Base-by-base conservation (phyloP, 1,140 invertebrate species). In the Latrodectus geometricus region DNA sequence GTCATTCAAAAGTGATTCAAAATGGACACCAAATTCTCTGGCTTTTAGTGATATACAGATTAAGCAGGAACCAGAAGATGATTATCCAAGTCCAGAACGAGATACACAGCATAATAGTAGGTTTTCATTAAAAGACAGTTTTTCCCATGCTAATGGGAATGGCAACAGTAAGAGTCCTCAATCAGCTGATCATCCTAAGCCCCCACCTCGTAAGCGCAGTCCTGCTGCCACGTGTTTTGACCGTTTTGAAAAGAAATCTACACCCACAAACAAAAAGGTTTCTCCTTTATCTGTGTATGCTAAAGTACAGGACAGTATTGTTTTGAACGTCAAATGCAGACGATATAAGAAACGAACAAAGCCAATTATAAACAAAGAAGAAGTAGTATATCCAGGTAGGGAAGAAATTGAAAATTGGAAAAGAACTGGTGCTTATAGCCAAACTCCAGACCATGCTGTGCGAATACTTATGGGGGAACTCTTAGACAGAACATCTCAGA, bases 261-360 rank as follows among this genome's bases (percentile, higher is more conserved):
- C 75, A 0, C 74, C 74, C 23, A 72, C 83, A 20, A 86, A 75
- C 7, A 87, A 87, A 70, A 87, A 87, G 35, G 85, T 87, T 14
- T 87, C 85, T 15, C 85, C 85, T 11, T n/a, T 87, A 11, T 79
- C 85, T 50, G 68, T 87, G 9, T 87, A 87, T n/a, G 77, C 76
- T 69, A 87, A 87, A 68, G 77, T 80, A 4, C 85, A 87, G n/a
- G 85, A 87, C 15, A 80, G 50, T 50, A 17, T 79, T 52, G 77
- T 87, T 15, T 7, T 87, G 12, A 75, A 21, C 11, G 85, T 87
- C 14, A 87, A 79, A 35, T 87, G 85, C 70, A 87, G 85, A 20
- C 52, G 85, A 7, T 87, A 87, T 35, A 87, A 87, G 69, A 87
- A 87, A 9, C n/a, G 85, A 20, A 87, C 85, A 8, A 87, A 87